phyloP scores from a whole-genome alignment of 2,113 vertebrate genomes.

The Oncorhynchus keta region DNA sequence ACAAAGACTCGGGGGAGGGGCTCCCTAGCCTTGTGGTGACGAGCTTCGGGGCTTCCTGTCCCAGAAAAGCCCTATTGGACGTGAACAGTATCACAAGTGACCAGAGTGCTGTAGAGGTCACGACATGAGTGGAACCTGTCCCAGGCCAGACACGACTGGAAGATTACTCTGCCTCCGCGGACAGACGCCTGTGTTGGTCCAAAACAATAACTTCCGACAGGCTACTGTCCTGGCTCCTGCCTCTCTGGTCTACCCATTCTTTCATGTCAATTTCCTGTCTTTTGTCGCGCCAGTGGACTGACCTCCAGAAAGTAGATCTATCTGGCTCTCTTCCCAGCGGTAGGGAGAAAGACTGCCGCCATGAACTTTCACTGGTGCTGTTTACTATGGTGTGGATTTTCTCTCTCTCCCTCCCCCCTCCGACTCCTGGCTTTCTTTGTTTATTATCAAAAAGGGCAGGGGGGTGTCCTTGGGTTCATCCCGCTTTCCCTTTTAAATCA shows the following conservation, averaged over 20 bases:
- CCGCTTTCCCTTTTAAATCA: constrained; percentile 30
- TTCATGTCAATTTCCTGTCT: constrained; percentile 77
- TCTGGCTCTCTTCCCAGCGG: constrained; percentile 64
- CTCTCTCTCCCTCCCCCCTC: background rate
- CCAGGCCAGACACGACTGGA: constrained; percentile 24
- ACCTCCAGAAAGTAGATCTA: constrained; percentile 44
- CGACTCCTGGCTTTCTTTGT: constrained; percentile 35
- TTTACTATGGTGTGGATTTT: constrained; percentile 29
- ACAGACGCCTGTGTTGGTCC: constrained; percentile 32
- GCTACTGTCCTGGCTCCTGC: constrained; percentile 59
- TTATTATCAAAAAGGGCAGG: constrained; percentile 27
- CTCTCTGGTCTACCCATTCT: constrained; percentile 65
- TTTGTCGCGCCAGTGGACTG: constrained; percentile 71
- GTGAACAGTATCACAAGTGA: background rate
- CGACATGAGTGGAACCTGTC: constrained; percentile 17
- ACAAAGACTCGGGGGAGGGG: too few species aligned
- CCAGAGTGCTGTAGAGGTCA: background rate
- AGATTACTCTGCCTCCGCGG: background rate
- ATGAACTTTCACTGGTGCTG: constrained; percentile 36
- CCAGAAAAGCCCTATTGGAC: background rate
- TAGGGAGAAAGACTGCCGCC: constrained; percentile 27
- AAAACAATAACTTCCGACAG: constrained; percentile 72
- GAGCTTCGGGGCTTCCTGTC: constrained; percentile 12
- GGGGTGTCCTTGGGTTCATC: constrained; percentile 35
- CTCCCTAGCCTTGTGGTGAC: too few species aligned